Evolutionary conservation across 1,140 invertebrate genomes (phyloP), one percentile per base, ranked within the genome.

Genomic region (Cydia splendana): DNA sequence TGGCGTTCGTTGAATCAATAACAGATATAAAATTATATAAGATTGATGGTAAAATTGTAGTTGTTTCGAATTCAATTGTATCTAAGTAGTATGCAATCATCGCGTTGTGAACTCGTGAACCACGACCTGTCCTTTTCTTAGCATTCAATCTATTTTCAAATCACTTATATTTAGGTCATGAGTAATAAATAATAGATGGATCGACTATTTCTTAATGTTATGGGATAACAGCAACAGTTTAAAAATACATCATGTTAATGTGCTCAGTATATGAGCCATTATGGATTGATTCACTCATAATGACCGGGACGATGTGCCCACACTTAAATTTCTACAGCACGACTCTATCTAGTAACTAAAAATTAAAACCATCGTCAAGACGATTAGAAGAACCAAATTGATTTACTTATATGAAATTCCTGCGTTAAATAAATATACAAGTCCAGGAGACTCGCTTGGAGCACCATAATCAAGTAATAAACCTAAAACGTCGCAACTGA

Each of bases 61-160:
- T 83, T 80, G 80, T 84, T 84, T 80, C 78, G 77, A 82, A 81
- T 79, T 38, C 85, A 82, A 84, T 87, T 85, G 80, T 81, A 80
- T 7, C n/a, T 24, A 24, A 24, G 24, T 20, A 75, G 74, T n/a
- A 76, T 74, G 73, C 78, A 77, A 78, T 67, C 48, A 80, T 83
- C 84, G 80, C 77, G 80, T 82, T 76, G 76, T 75, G 18, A 81
- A 81, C 77, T 83, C 84, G 80, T 81, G 80, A 81, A 82, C 82
- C 82, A 65, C 81, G 85, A 89, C 82, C 81, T 77, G 80, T 82
- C 78, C 80, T 82, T 80, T 82, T 84, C 88, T 87, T 87, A 86
- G 87, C 88, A 42, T 71, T 45, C n/a, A 71, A 20, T 42, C 34
- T 71, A 30, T 75, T 75, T 24, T 20, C 45, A 51, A 53, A 53